Base-by-base conservation (phyloP, 2,113 vertebrate species). In the Antigone vipio region DNA sequence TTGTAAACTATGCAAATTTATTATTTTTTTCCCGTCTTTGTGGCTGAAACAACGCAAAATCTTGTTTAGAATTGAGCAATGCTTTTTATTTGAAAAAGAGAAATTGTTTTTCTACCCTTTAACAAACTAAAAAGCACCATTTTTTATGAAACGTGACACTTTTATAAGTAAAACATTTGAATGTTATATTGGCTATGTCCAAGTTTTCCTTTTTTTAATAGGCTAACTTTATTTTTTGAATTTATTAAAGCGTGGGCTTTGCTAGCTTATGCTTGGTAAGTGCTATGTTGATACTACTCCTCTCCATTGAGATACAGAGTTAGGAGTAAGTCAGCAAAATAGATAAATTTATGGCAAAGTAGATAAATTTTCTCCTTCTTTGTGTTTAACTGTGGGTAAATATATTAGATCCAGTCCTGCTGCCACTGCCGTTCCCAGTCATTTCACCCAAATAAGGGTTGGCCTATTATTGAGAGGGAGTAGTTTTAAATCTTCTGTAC, bases 11-110 rank as follows among this genome's bases (percentile, higher is more conserved):
- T 85, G 72, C n/a, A 49, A 80, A 91, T 88, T 62, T 82, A 71
- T 93, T 75, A 45, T 89, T 77, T 89, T 79, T 89, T 34, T 60
- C 22, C 67, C 7, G 5, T n/a, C 92, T 62, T 62, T 85, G 78
- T 84, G 92, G 53, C 38, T 88, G 50, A 92, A 93, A 53, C 69
- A 62, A 58, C 45, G 82, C 17, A 69, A 78, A 88, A 69, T 84
- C 29, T 80, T 95, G 68, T 81, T 81, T 89, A 67, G 75, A 93
- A 92, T 93, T 95, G 90, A 88, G 93, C 88, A 95, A 93, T 90
- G 34, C 38, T 93, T 92, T 67, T 85, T 55, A 58, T 94, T 94
- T 86, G 50, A 83, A 73, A 69, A 66, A 55, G n/a, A 72, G 10
- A 44, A 23, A 56, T 72, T 85, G 52, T 44, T 93, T 96, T 76